These are phyloP conservation scores for Sitophilus oryzae DNA, from an alignment of 1,140 invertebrate species.

Conservation along the genomic window DNA sequence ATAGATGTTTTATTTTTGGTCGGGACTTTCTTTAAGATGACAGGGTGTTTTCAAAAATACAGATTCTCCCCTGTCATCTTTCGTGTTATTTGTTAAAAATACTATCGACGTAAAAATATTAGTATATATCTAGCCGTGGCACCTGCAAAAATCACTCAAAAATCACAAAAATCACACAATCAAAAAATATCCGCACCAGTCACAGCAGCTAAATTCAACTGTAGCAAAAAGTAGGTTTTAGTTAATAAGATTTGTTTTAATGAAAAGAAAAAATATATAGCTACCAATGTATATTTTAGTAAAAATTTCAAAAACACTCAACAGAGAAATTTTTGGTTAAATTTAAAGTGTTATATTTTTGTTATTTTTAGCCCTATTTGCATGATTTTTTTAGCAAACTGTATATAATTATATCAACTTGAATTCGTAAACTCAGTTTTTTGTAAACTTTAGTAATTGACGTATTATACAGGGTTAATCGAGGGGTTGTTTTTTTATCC, in stretches of 20 bases:
- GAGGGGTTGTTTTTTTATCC: too few relatives aligned
- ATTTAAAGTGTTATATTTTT: too few relatives aligned
- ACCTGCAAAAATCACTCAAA: slow-evolving; percentile 28
- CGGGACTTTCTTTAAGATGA: slow-evolving; percentile 5
- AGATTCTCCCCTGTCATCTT: slow-evolving; percentile 1
- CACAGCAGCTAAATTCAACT: background rate
- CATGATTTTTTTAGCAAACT: too few relatives aligned
- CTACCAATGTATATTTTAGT: background rate
- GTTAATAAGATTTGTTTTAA: background rate
- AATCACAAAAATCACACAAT: slow-evolving; percentile 27
- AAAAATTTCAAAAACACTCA: too few relatives aligned
- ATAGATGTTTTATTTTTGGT: slow-evolving; percentile 10
- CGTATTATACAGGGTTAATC: too few relatives aligned
- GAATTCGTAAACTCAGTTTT: too few relatives aligned
- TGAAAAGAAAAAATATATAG: background rate
- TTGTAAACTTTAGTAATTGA: too few relatives aligned
- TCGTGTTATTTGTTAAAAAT: slow-evolving; percentile 6
- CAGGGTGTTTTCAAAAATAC: slow-evolving; percentile 18
- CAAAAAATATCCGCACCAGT: slow-evolving; percentile 22
- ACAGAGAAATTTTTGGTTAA: too few relatives aligned
- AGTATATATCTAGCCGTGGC: slow-evolving; percentile 13
- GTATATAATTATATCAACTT: too few relatives aligned
- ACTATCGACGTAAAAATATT: slow-evolving; percentile 15
- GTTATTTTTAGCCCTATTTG: too few relatives aligned
- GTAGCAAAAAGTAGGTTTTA: background rate